phyloP scores from a whole-genome alignment of 2,113 vertebrate species.

The Bambusicola thoracicus region DNA sequence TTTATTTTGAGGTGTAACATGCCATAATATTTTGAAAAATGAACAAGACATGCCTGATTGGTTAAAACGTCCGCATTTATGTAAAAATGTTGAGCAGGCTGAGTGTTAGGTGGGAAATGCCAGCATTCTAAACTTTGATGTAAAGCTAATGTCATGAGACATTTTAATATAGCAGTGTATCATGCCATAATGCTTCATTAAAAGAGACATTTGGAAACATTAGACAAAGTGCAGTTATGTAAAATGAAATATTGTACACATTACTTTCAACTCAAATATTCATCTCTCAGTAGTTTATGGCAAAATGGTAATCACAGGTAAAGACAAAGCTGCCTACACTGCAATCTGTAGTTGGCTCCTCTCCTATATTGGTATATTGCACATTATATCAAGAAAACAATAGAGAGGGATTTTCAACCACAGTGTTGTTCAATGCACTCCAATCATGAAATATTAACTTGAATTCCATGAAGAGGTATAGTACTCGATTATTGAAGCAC shows the following conservation, averaged over 20 bases:
- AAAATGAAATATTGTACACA: constrained; percentile 30
- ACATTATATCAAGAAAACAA: not conserved
- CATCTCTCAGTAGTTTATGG: not conserved
- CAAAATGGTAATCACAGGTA: constrained; percentile 2
- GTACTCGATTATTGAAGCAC: constrained; percentile 11
- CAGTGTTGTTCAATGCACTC: constrained; percentile 15
- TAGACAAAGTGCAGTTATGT: constrained; percentile 2
- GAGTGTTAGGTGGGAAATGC: constrained; percentile 45
- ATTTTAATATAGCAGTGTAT: constrained; percentile 61
- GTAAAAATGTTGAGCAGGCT: constrained; percentile 43
- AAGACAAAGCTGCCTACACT: constrained; percentile 5
- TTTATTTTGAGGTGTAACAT: constrained; percentile 67
- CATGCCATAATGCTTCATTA: constrained; percentile 41
- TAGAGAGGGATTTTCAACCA: not conserved
- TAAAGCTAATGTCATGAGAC: constrained; percentile 56
- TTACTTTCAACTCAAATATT: not conserved
- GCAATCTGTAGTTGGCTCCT: not conserved
- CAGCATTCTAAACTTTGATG: constrained; percentile 57
- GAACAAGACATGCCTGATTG: constrained; percentile 56
- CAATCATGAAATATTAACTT: constrained; percentile 50
- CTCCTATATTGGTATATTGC: not conserved
- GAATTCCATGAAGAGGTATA: constrained; percentile 40
- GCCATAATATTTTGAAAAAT: constrained; percentile 67
- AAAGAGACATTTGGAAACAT: constrained; percentile 54
- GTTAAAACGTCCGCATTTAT: constrained; percentile 64